These are phyloP conservation scores for Willisornis vidua DNA, from an alignment of 2,113 vertebrate genomes.

Conservation along the genomic window DNA sequence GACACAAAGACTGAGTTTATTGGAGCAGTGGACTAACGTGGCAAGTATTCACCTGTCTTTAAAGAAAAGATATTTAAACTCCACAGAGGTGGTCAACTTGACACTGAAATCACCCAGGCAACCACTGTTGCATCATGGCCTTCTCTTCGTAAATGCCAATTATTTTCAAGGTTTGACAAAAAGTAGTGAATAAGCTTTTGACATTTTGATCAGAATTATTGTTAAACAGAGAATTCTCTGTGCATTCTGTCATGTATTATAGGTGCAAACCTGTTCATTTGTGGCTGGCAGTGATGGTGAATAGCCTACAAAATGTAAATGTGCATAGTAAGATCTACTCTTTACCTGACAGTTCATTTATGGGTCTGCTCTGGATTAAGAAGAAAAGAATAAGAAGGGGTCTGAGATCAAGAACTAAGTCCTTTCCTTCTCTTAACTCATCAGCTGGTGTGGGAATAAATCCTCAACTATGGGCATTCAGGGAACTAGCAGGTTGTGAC, in stretches of 20 bases:
- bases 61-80: background rate
- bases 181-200: background rate
- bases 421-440: background rate
- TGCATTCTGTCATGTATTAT: background rate
- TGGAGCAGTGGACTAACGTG: background rate
- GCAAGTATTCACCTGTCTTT: background rate
- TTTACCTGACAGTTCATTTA: background rate
- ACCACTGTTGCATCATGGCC: background rate
- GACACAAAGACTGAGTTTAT: background rate
- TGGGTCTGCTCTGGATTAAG: background rate
- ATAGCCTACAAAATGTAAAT: background rate
- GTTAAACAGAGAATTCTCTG: background rate
- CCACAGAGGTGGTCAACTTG: background rate
- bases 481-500: background rate
- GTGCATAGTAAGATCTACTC: background rate
- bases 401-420: background rate
- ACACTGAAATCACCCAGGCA: conserved; percentile 27
- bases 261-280: background rate
- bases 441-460: background rate
- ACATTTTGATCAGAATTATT: conserved; percentile 31
- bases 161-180: conserved; percentile 27
- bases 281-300: background rate
- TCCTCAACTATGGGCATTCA: background rate
- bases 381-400: background rate
- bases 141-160: conserved; percentile 14